A percentile compares a stretch with the other conserved stretches of the same genome.
These are phyloP conservation scores for Kradibia gibbosae DNA, from an alignment of 1,140 invertebrate genomes.

Conservation along the genomic window DNA sequence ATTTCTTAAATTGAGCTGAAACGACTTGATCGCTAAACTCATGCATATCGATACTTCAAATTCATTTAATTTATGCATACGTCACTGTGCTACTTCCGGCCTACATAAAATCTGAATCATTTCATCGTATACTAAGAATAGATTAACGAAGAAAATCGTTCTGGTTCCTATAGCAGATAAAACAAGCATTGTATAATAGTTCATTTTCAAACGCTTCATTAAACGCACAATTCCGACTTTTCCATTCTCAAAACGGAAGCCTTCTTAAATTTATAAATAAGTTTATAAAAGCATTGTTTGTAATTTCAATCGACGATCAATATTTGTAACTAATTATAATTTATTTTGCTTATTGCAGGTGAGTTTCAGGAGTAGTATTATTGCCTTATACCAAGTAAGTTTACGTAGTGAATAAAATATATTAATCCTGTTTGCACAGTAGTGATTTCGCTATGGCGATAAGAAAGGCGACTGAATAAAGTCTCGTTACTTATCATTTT, in stretches of 20 bases:
- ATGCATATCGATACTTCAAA: conserved; percentile 29
- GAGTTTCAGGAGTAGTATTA: neutral
- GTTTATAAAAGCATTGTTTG: no score
- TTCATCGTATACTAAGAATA: conserved; percentile 46
- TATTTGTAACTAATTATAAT: neutral
- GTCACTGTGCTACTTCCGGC: conserved; percentile 37
- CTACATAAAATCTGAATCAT: conserved; percentile 43
- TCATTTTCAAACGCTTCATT: conserved; percentile 33
- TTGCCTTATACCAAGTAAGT: conserved; percentile 14
- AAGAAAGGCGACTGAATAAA: neutral
- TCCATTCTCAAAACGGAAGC: neutral
- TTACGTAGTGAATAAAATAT: neutral
- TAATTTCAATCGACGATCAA: neutral
- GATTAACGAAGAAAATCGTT: conserved; percentile 18
- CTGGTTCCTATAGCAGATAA: conserved; percentile 15
- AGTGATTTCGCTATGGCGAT: neutral
- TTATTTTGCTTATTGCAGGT: conserved; percentile 36
- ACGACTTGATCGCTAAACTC: conserved; percentile 35
- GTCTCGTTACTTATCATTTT: neutral
- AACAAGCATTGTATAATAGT: conserved; percentile 45
- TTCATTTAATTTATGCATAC: conserved; percentile 15
- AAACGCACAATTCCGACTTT: neutral
- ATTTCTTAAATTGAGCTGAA: conserved; percentile 36
- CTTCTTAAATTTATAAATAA: neutral
- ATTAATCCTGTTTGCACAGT: neutral